Evolutionary conservation across 2,113 vertebrate genomes (phyloP), one percentile per base, ranked within the genome.

Genomic region (Capreolus pygargus): DNA sequence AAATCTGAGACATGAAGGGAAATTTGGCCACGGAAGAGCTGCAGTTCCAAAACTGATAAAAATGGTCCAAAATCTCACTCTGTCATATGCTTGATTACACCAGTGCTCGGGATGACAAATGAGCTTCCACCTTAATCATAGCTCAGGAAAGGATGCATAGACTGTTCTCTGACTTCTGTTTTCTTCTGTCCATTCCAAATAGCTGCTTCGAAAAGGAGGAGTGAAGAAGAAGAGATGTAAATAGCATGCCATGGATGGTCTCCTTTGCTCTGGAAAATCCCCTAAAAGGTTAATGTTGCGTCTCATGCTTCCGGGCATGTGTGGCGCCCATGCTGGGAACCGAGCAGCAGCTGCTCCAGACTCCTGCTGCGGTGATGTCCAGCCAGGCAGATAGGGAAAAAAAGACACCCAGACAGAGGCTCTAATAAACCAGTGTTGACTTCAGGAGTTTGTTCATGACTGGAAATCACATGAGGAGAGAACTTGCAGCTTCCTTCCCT

Each of bases 41-140:
- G 17, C 52, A 25, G 47, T 91, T 96, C 94, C 95, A 86, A 89
- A 91, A 70, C 83, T 76, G 94, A 95, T 92, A 89, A 91, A 96
- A 94, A 79, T 33, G 87, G 86, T 96, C 96, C 97, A 70, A 58
- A 83, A 88, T 89, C 58, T 96, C 97, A 78, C 83, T 57, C 95
- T 96, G 5, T 95, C 92, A 21, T 88, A 89, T 92, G 96, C 95
- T 78, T 97, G 92, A 92, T 97, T 84, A 12, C 97, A 76, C 6
- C 85, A 16, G 54, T 90, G 85, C 92, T 86, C 2, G 39, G 74
- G 96, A 95, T 52, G 94, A 93, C 87, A 98, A 98, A 92, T 82
- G 96, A 97, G 89, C 95, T 97, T 97, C 97, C 98, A 33, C 94
- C 94, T 98, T 98, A 98, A 98, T 98, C 97, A 97, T 3, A 94